Percentiles rank a stretch among this genome's conserved stretches.
Evolutionary conservation across 2,797 vertebrate species (phyloP).

Genomic region (Phalloptychus januarius): DNA sequence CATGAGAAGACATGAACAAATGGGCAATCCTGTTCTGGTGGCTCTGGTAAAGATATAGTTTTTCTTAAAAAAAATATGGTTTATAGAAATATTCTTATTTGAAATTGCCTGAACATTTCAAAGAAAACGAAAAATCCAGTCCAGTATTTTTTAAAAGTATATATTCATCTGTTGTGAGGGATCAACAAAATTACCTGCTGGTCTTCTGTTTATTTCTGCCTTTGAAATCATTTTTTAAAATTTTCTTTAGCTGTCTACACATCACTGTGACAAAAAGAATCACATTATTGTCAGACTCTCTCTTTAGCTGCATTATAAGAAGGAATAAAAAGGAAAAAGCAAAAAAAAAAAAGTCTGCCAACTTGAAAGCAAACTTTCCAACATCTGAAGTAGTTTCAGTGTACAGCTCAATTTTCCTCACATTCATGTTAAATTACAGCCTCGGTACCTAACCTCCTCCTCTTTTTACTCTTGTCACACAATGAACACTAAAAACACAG

Average conservation of each 20-base stretch:
- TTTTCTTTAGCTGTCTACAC: not conserved
- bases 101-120: not conserved
- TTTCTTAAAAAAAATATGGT: not conserved
- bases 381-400: not conserved
- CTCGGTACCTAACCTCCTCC: slow-evolving; percentile 16
- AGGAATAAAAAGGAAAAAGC: not conserved
- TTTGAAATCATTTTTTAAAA: not conserved
- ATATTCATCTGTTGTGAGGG: not conserved
- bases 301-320: not conserved
- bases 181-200: not conserved
- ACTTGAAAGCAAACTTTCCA: not conserved
- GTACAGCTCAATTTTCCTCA: slow-evolving; percentile 3
- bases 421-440: slow-evolving; percentile 2
- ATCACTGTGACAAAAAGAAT: not conserved
- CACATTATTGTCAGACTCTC: not conserved
- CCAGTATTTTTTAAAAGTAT: not conserved
- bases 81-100: not conserved
- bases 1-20: not conserved
- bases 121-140: not conserved
- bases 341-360: not conserved
- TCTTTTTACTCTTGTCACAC: slow-evolving; percentile 26
- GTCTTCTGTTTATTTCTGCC: not conserved
- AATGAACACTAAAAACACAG: slow-evolving; percentile 53
- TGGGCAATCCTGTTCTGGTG: not conserved
- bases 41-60: not conserved